Evolutionary conservation across 1,140 invertebrate genomes (phyloP).

Genomic region (Lucilia sericata): DNA sequence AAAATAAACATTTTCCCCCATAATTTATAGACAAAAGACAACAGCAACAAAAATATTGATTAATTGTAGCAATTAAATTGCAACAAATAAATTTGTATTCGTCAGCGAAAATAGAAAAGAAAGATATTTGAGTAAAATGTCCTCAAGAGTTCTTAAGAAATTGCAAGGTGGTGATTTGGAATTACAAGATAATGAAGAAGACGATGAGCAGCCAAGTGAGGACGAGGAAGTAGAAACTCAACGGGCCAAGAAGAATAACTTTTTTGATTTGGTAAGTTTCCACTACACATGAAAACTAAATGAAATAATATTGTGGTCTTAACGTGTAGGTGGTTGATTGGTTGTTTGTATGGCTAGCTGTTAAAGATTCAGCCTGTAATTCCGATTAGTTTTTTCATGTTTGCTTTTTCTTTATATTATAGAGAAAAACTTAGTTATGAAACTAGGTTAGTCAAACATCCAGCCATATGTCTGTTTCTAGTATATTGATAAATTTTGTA

Average conservation of each 20-base stretch:
- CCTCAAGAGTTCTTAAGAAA: conserved; percentile 74
- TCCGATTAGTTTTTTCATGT: not conserved
- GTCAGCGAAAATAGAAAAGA: not conserved
- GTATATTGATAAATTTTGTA: not conserved
- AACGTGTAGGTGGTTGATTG: not conserved
- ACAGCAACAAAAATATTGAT: not conserved
- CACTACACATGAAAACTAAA: too few relatives aligned
- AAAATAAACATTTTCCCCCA: not conserved
- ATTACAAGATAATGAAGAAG: conserved; percentile 52
- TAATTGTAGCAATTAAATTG: not conserved
- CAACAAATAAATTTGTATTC: not conserved
- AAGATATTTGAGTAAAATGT: conserved; percentile 68
- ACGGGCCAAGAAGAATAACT: conserved; percentile 70
- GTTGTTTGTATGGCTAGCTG: not conserved
- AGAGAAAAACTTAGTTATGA: not conserved
- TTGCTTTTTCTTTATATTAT: conserved; percentile 12
- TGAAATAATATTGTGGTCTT: not conserved
- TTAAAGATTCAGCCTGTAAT: not conserved
- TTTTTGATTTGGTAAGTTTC: conserved; percentile 74
- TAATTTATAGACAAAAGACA: not conserved
- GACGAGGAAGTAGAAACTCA: conserved; percentile 69
- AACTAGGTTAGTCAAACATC: conserved; percentile 30
- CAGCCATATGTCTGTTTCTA: conserved; percentile 38
- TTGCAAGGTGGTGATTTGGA: conserved; percentile 70
- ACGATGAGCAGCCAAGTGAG: conserved; percentile 50